These are phyloP conservation scores for Xyrauchen texanus DNA, from an alignment of 2,113 vertebrate genomes.

Conservation along the genomic window DNA sequence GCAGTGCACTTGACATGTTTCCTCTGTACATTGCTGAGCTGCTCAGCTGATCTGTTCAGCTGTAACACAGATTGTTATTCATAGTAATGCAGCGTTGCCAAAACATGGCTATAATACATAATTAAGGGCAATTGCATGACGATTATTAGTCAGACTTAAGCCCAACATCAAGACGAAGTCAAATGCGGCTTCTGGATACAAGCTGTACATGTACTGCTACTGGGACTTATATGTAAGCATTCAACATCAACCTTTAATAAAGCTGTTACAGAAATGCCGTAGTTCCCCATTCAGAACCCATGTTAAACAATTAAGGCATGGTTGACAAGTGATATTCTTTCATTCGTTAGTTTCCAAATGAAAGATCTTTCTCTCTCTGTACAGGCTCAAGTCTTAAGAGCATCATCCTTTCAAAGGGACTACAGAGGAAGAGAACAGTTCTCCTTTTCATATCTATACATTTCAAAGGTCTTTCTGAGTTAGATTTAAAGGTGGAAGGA, in stretches of 20 bases:
- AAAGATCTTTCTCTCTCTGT: conserved; percentile 14
- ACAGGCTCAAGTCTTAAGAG: neutral
- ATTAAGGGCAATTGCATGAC: conserved; percentile 29
- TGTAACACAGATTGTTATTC: conserved; percentile 6
- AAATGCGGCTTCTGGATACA: conserved; percentile 32
- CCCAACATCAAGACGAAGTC: conserved; percentile 9
- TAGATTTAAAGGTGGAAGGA: conserved; percentile 17
- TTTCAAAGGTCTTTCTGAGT: conserved; percentile 8
- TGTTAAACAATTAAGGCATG: conserved; percentile 48
- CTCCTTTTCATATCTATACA: conserved; percentile 23
- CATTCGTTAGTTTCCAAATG: conserved; percentile 18
- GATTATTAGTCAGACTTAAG: conserved; percentile 19
- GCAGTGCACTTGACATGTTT: conserved; percentile 6
- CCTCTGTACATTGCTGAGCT: neutral
- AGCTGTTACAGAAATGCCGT: conserved; percentile 38
- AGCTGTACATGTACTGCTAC: conserved; percentile 17
- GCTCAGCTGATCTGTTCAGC: conserved; percentile 30
- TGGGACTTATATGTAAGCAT: conserved; percentile 18
- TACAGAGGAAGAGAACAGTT: neutral
- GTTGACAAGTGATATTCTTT: conserved; percentile 35
- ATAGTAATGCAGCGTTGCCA: neutral
- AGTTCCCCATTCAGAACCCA: conserved; percentile 37
- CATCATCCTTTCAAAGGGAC: conserved; percentile 15
- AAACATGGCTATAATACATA: conserved; percentile 4
- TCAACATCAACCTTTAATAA: conserved; percentile 47